phyloP scores from a whole-genome alignment of 2,797 vertebrate species.

The Gymnothorax javanicus region DNA sequence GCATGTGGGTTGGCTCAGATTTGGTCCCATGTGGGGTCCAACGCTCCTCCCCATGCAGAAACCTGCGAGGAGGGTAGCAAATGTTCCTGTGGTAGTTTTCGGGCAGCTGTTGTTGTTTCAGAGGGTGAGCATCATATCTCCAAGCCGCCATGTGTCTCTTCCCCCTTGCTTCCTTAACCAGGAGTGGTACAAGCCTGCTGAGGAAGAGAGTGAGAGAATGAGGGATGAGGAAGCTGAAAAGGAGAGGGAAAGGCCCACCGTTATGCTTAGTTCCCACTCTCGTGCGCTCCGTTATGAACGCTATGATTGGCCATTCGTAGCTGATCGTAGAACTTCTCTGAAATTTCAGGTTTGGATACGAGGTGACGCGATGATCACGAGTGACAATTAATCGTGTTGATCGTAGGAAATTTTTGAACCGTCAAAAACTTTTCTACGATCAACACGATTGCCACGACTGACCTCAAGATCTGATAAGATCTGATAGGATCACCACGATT shows the following conservation, averaged over 20 bases:
- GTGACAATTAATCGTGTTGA: too few relatives aligned
- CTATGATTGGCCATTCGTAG: too few relatives aligned
- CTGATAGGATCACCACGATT: too few relatives aligned
- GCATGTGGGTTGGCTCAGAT: not conserved
- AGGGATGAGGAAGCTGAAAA: not conserved
- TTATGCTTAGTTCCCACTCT: too few relatives aligned
- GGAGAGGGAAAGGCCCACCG: constrained; percentile 3
- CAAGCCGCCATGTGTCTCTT: constrained; percentile 50
- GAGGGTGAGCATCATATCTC: constrained; percentile 43
- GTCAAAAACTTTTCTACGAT: too few relatives aligned
- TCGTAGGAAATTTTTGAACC: too few relatives aligned
- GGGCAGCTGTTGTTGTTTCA: constrained; percentile 79
- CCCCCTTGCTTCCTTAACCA: constrained; percentile 32
- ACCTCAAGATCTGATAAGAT: too few relatives aligned
- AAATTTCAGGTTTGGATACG: too few relatives aligned
- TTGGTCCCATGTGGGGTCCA: not conserved
- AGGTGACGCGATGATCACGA: too few relatives aligned
- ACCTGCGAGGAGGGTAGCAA: constrained; percentile 48
- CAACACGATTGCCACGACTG: too few relatives aligned
- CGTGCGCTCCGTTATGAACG: too few relatives aligned
- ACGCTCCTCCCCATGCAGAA: not conserved
- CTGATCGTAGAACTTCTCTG: too few relatives aligned
- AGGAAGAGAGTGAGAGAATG: constrained; percentile 26
- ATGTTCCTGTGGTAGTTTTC: constrained; percentile 64
- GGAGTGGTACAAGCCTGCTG: constrained; percentile 48